Conservation (phyloP, 1,140 invertebrate species). For the Drosophila erecta region DNA sequence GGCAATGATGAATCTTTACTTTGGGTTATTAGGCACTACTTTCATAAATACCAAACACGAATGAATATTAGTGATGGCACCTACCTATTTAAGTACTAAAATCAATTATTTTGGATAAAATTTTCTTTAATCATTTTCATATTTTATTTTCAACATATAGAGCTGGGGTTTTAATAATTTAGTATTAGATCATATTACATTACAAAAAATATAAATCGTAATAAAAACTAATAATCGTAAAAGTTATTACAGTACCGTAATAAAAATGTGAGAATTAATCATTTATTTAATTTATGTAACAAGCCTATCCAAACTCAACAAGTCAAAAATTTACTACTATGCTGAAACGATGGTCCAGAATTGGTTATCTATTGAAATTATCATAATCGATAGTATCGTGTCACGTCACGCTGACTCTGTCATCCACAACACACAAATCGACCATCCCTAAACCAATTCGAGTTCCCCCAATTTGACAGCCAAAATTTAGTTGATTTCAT, state of each 20-base stretch:
- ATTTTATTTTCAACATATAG: background rate
- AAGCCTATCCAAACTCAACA: too few species aligned
- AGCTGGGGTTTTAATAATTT: too few species aligned
- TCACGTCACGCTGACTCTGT: background rate
- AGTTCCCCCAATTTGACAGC: slow-evolving; percentile 19
- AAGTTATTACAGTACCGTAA: too few species aligned
- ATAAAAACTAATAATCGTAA: too few species aligned
- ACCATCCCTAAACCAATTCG: slow-evolving; percentile 15
- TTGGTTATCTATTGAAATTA: background rate
- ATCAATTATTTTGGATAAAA: background rate
- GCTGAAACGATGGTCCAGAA: too few species aligned
- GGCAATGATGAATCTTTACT: background rate
- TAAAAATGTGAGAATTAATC: too few species aligned
- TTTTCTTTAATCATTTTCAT: too few species aligned
- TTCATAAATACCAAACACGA: background rate
- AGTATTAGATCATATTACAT: too few species aligned
- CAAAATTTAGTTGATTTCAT: slow-evolving; percentile 18
- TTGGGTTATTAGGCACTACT: background rate
- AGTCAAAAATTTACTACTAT: too few species aligned
- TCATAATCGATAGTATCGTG: background rate
- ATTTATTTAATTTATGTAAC: too few species aligned
- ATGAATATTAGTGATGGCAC: background rate
- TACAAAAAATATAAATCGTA: too few species aligned
- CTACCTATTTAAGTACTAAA: background rate
- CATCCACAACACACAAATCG: background rate